Conservation (phyloP, 2,888 invertebrate genomes). For the Tigriopus californicus region DNA sequence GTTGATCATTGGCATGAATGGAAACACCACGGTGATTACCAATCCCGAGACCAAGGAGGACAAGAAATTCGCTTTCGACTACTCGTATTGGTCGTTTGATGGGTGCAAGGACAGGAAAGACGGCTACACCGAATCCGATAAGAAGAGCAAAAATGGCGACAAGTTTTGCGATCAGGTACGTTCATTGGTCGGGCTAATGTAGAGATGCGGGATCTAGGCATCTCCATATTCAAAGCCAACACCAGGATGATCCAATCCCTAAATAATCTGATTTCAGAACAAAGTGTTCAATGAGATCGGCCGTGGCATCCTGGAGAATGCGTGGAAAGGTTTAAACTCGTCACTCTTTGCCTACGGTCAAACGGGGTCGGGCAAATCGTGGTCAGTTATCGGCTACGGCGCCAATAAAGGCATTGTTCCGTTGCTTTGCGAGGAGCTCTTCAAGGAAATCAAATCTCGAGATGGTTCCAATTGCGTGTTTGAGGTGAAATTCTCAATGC, state of each 20-base stretch:
- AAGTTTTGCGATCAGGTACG: conserved; percentile 35
- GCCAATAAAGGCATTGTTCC: conserved; percentile 38
- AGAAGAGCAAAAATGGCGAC: conserved; percentile 27
- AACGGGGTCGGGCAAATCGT: conserved; percentile 38
- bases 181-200: too few species aligned
- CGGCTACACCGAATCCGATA: conserved; percentile 30
- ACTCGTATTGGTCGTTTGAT: conserved; percentile 38
- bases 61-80: conserved; percentile 34
- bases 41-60: conserved; percentile 29
- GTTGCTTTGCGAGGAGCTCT: conserved; percentile 34
- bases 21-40: conserved; percentile 28
- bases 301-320: conserved; percentile 33
- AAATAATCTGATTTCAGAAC: conserved; percentile 29
- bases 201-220: too few species aligned
- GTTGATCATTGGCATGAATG: conserved; percentile 32
- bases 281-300: conserved; percentile 35
- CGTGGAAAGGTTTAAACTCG: conserved; percentile 38
- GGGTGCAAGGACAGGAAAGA: conserved; percentile 30
- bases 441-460: conserved; percentile 30
- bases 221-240: too few species aligned
- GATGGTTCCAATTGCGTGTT: conserved; percentile 27
- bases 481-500: conserved; percentile 35
- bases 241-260: too few species aligned
- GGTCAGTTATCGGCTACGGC: conserved; percentile 37
- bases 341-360: conserved; percentile 39